Percentiles rank a stretch among this genome's conserved stretches.
Evolutionary conservation across 2,797 vertebrate species (phyloP).

Genomic region (Buceros bicornis): DNA sequence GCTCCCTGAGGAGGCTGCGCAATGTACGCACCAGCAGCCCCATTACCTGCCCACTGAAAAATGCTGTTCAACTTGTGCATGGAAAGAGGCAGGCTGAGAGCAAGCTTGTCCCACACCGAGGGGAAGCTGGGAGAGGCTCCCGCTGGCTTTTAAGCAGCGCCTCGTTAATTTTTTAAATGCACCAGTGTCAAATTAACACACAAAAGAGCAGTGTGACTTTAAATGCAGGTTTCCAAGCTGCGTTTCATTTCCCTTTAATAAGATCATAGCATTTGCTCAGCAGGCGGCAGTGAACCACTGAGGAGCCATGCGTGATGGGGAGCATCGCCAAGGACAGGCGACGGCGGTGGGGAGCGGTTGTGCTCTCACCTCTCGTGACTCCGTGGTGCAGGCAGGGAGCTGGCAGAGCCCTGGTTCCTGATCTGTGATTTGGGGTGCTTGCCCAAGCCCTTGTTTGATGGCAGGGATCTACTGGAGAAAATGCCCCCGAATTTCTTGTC

Average conservation of each 20-base stretch:
- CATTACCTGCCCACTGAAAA: constrained; percentile 60
- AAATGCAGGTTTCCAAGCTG: constrained; percentile 54
- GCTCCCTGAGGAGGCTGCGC: background rate
- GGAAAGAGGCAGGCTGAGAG: constrained; percentile 48
- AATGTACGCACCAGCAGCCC: constrained; percentile 10
- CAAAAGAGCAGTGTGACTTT: constrained; percentile 58
- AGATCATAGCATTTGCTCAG: constrained; percentile 61
- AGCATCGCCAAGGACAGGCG: background rate
- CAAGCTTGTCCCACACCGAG: constrained; percentile 60
- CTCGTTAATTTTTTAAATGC: constrained; percentile 70
- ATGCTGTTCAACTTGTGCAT: constrained; percentile 68
- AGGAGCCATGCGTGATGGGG: constrained; percentile 14
- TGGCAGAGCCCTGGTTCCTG: background rate
- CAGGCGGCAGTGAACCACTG: background rate
- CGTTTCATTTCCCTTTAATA: constrained; percentile 62
- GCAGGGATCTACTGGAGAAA: background rate
- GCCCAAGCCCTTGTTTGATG: background rate
- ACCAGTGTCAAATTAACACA: constrained; percentile 65
- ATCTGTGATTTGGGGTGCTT: background rate
- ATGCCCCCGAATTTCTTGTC: rapidly evolving
- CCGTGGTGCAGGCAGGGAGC: background rate
- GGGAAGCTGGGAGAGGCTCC: constrained; percentile 65
- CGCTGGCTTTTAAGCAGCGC: constrained; percentile 57
- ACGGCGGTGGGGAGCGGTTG: rapidly evolving
- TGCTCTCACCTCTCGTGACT: background rate